Evolutionary conservation across 2,113 vertebrate species (phyloP).

Genomic region (Hypomesus transpacificus): DNA sequence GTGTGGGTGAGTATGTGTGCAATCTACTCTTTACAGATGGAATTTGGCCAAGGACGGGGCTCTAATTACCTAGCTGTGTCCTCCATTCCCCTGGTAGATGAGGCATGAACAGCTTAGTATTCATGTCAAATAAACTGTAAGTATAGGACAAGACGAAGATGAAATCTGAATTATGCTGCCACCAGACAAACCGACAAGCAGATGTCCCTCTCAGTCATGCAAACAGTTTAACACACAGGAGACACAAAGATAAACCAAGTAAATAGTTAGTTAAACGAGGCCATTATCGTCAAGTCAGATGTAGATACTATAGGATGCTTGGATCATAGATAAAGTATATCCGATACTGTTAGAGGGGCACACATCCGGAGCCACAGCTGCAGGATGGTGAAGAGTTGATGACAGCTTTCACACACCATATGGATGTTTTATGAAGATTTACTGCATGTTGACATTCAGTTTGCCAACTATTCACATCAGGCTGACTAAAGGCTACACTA

Average conservation of each 20-base stretch:
- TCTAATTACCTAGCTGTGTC: conserved; percentile 13
- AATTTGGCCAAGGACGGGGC: conserved; percentile 7
- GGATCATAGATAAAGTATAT: too few relatives aligned
- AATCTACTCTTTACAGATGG: not conserved
- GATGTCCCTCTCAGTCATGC: too few relatives aligned
- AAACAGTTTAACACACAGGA: too few relatives aligned
- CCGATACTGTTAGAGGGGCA: not conserved
- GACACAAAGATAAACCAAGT: too few relatives aligned
- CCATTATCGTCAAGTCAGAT: too few relatives aligned
- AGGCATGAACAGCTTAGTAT: conserved; percentile 12
- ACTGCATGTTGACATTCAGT: conserved; percentile 13
- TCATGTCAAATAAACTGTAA: not conserved
- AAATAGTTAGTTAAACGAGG: too few relatives aligned
- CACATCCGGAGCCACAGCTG: not conserved
- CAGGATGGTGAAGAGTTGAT: conserved; percentile 2
- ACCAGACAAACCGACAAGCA: not conserved
- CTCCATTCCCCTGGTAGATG: conserved; percentile 8
- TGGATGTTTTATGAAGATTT: not conserved
- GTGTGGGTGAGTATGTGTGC: conserved; percentile 2
- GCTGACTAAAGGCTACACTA: conserved; percentile 35
- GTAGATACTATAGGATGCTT: too few relatives aligned
- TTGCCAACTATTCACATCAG: conserved; percentile 35
- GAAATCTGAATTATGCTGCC: not conserved
- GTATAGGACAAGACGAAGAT: not conserved
- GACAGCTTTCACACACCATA: not conserved